Percentiles rank a stretch among this genome's conserved stretches.
Evolutionary conservation across 2,797 vertebrate genomes (phyloP).

Genomic region (Spea hammondii): DNA sequence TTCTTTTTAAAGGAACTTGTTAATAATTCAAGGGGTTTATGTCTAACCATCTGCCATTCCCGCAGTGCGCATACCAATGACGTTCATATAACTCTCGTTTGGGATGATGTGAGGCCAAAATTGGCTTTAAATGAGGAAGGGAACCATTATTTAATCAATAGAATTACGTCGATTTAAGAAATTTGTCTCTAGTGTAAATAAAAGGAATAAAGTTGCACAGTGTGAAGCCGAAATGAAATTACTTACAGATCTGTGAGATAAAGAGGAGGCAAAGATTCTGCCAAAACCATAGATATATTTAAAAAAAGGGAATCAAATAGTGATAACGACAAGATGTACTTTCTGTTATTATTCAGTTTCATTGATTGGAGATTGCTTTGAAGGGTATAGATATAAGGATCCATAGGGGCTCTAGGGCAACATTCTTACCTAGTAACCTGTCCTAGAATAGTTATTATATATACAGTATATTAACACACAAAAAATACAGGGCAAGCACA

Average conservation of each 20-base stretch:
- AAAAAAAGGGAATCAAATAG: too few relatives aligned
- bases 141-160: constrained; percentile 87
- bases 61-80: constrained; percentile 57
- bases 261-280: constrained; percentile 61
- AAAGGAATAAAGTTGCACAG: constrained; percentile 68
- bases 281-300: too few relatives aligned
- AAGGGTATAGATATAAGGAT: too few relatives aligned
- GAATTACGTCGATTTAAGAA: constrained; percentile 81
- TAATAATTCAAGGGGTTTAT: constrained; percentile 40
- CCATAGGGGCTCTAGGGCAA: too few relatives aligned
- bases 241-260: constrained; percentile 71
- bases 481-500: too few relatives aligned
- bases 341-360: too few relatives aligned
- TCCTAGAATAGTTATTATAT: too few relatives aligned
- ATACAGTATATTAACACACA: too few relatives aligned
- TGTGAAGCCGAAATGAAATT: constrained; percentile 76
- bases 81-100: constrained; percentile 65
- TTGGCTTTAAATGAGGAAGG: constrained; percentile 81
- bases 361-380: too few relatives aligned
- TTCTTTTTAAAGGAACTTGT: constrained; percentile 53
- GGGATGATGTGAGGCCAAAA: constrained; percentile 67
- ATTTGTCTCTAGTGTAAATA: constrained; percentile 83
- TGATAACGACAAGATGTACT: too few relatives aligned
- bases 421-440: too few relatives aligned
- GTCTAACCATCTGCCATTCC: constrained; percentile 59